Evolutionary conservation across 2,888 invertebrate species (phyloP).

Genomic region (Rotaria sp.): DNA sequence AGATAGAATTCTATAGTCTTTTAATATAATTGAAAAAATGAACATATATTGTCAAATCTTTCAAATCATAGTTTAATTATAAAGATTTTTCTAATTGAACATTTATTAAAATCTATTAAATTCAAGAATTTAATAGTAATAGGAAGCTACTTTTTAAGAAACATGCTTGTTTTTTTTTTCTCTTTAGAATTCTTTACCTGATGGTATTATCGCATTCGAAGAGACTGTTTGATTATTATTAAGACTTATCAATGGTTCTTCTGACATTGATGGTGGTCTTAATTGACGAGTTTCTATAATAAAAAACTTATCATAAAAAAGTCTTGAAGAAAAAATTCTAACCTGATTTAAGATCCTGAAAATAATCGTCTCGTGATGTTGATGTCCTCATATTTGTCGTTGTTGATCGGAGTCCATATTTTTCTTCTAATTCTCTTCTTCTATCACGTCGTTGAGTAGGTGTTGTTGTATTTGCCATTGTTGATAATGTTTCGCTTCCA

Average conservation of each 20-base stretch:
- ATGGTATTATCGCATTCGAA: neutral
- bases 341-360: neutral
- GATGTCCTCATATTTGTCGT: neutral
- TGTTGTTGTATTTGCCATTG: neutral
- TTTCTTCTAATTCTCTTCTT: conserved; percentile 22
- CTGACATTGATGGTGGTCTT: neutral
- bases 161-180: neutral
- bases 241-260: neutral
- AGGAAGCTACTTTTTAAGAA: neutral
- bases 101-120: no score
- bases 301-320: no score
- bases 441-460: neutral
- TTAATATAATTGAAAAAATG: no score
- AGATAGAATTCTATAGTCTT: no score
- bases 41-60: no score
- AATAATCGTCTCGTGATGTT: neutral
- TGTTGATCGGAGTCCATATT: neutral
- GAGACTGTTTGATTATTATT: neutral
- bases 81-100: no score
- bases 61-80: no score
- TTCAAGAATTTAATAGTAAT: no score
- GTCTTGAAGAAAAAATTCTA: neutral
- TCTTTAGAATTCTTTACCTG: neutral
- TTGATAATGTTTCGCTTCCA: neutral
- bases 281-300: conserved; percentile 23